phyloP scores from a whole-genome alignment of 2,797 vertebrate species.

The Epinephelus coioides region DNA sequence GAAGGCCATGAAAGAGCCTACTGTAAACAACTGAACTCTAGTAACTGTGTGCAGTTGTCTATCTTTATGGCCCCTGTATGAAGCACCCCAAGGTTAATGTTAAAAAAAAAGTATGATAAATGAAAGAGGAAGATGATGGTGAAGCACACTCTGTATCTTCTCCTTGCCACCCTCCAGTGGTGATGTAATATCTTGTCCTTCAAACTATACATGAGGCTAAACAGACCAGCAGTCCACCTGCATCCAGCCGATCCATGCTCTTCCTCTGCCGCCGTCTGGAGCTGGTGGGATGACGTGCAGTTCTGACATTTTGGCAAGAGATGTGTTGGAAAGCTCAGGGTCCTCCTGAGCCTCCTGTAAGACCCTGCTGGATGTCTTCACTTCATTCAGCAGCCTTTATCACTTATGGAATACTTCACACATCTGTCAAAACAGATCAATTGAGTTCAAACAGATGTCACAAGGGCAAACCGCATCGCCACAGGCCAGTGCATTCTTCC shows the following conservation, averaged over 20 bases:
- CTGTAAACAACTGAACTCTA: slow-evolving; percentile 1
- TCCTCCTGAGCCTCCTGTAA: slow-evolving; percentile 30
- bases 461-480: slow-evolving; percentile 64
- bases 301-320: slow-evolving; percentile 67
- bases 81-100: not conserved
- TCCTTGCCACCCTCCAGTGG: slow-evolving; percentile 31
- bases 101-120: not conserved
- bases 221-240: slow-evolving; percentile 33
- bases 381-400: slow-evolving; percentile 53
- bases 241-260: not conserved
- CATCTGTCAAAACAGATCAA: slow-evolving; percentile 87
- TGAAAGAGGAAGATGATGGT: not conserved
- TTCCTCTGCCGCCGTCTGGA: slow-evolving; percentile 15
- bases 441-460: slow-evolving; percentile 81
- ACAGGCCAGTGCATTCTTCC: slow-evolving; percentile 75
- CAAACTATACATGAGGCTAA: slow-evolving; percentile 20
- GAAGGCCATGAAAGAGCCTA: not conserved
- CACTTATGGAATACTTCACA: slow-evolving; percentile 80
- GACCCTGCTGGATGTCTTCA: slow-evolving; percentile 60
- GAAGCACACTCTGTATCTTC: not conserved
- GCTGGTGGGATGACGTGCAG: not conserved
- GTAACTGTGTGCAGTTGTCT: slow-evolving; percentile 2
- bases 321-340: slow-evolving; percentile 56
- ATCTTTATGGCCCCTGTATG: not conserved
- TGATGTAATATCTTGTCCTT: slow-evolving; percentile 17